Conservation (phyloP, 2,888 invertebrate genomes). For the Stomorhina lunata region DNA sequence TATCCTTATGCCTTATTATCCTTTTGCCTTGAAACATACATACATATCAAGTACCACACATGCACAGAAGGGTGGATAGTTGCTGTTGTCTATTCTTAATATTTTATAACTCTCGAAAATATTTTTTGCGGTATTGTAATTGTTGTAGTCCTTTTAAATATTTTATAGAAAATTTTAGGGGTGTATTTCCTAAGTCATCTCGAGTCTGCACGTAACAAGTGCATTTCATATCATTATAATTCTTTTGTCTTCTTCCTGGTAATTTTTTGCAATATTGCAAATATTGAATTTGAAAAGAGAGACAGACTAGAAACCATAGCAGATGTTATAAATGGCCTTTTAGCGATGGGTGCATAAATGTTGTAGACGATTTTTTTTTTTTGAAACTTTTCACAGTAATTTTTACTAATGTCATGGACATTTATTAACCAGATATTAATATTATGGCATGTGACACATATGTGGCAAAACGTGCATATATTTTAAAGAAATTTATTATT, state of each 20-base stretch:
- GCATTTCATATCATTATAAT: constrained; percentile 56
- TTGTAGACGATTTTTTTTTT: neutral
- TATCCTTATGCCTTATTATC: constrained; percentile 21
- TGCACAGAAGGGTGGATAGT: constrained; percentile 7
- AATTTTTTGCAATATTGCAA: constrained; percentile 61
- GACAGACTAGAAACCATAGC: constrained; percentile 58
- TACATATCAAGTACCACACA: neutral
- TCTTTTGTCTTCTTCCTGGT: constrained; percentile 8
- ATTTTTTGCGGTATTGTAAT: constrained; percentile 58
- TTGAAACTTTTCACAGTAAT: constrained; percentile 35
- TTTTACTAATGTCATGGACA: constrained; percentile 40
- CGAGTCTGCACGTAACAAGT: constrained; percentile 56
- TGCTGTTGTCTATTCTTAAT: constrained; percentile 16
- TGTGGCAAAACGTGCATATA: too few species aligned
- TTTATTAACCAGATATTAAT: constrained; percentile 34
- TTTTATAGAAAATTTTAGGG: constrained; percentile 11
- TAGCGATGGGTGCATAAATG: constrained; percentile 44
- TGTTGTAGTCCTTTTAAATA: constrained; percentile 13
- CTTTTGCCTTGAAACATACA: neutral
- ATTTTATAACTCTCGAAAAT: constrained; percentile 38
- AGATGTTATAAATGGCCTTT: constrained; percentile 62
- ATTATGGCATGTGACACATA: too few species aligned
- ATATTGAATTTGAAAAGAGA: constrained; percentile 25
- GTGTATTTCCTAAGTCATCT: constrained; percentile 19
- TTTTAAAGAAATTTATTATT: too few species aligned